Percentiles rank a stretch among this genome's conserved stretches.
Conservation (phyloP, 2,888 invertebrate species). For the Antheraea yamamai region DNA sequence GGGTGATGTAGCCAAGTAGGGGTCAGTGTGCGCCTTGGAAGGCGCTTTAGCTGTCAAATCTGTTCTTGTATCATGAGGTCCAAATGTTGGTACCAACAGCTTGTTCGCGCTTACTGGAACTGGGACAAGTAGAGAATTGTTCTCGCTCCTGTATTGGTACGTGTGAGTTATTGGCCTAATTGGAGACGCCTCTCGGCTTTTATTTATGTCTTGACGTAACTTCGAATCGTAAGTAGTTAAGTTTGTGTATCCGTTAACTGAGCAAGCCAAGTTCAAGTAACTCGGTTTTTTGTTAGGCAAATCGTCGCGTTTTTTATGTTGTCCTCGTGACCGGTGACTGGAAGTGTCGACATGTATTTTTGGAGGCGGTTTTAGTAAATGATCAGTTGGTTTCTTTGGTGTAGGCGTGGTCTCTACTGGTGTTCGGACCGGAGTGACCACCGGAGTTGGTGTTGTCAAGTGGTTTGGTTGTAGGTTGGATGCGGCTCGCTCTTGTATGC, state of each 20-base stretch:
- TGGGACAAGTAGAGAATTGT: constrained; percentile 71
- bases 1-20: constrained; percentile 67
- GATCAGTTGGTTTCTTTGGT: constrained; percentile 56
- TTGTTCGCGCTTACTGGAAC: constrained; percentile 78
- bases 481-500: constrained; percentile 80
- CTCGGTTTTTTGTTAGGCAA: constrained; percentile 88
- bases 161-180: constrained; percentile 83
- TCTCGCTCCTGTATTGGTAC: constrained; percentile 73
- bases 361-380: constrained; percentile 70
- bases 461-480: constrained; percentile 57
- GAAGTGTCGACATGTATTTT: constrained; percentile 65
- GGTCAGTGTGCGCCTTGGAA: constrained; percentile 78
- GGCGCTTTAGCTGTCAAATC: constrained; percentile 78
- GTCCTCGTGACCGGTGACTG: constrained; percentile 67
- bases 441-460: constrained; percentile 49
- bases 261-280: constrained; percentile 93
- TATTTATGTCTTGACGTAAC: constrained; percentile 87
- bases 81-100: constrained; percentile 80
- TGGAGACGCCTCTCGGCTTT: constrained; percentile 87
- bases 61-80: constrained; percentile 73
- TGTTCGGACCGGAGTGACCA: constrained; percentile 57
- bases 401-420: constrained; percentile 59
- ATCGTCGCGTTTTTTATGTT: constrained; percentile 71
- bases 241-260: constrained; percentile 94
- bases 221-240: constrained; percentile 93